A percentile compares a stretch with the other conserved stretches of the same genome.
Evolutionary conservation across 2,113 vertebrate species (phyloP).

Genomic region (Sturnus vulgaris): DNA sequence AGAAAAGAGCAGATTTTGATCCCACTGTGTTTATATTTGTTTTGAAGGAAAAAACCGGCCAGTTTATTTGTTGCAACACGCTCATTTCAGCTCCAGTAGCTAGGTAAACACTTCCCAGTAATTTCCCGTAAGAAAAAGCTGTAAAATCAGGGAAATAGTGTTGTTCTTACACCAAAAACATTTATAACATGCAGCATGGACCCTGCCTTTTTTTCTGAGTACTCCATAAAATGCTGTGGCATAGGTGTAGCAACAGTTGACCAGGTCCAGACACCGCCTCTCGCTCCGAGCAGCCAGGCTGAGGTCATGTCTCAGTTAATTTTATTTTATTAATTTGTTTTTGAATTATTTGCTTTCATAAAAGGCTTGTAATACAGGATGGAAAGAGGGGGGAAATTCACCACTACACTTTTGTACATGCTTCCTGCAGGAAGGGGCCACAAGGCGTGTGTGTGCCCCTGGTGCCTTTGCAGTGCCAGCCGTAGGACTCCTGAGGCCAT

Average conservation of each 20-base stretch:
- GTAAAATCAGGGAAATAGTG: neutral
- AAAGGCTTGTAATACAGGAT: rapidly evolving
- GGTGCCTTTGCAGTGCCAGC: neutral
- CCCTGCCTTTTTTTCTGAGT: neutral
- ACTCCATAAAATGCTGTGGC: neutral
- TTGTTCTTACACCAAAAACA: neutral
- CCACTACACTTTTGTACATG: neutral
- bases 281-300: rapidly evolving
- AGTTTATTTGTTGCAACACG: rapidly evolving
- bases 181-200: neutral
- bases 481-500: rapidly evolving
- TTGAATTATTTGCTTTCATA: neutral
- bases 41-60: neutral
- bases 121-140: neutral
- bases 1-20: neutral
- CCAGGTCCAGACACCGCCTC: neutral
- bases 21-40: neutral
- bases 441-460: rapidly evolving
- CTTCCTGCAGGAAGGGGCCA: neutral
- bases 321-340: neutral
- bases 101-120: neutral
- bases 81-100: neutral
- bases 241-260: neutral
- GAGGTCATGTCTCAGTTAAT: neutral
- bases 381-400: neutral